These are phyloP conservation scores for Datnioides undecimradiatus DNA, from an alignment of 2,113 vertebrate genomes.

Conservation along the genomic window DNA sequence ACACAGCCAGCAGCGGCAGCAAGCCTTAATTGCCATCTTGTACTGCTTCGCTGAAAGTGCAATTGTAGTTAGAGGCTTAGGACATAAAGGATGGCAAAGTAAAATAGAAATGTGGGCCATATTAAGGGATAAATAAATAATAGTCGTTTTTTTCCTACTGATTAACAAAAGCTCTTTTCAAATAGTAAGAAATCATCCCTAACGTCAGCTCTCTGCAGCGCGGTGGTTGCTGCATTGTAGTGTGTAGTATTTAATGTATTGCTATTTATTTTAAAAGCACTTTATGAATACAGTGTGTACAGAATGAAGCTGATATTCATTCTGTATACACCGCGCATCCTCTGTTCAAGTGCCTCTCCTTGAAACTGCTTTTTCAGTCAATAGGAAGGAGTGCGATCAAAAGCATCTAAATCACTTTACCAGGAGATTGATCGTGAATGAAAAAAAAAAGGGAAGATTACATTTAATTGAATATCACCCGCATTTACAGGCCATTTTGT, in stretches of 20 bases:
- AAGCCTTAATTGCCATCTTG: constrained; percentile 54
- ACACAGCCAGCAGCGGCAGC: constrained; percentile 49
- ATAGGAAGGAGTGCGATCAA: constrained; percentile 57
- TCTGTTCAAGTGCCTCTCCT: constrained; percentile 43
- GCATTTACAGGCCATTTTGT: constrained; percentile 79
- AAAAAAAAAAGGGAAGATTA: constrained; percentile 70
- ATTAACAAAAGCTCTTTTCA: constrained; percentile 25
- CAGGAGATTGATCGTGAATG: constrained; percentile 65
- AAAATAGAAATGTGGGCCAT: constrained; percentile 34
- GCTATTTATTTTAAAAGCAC: constrained; percentile 45
- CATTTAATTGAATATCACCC: constrained; percentile 78
- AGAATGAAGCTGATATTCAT: constrained; percentile 13
- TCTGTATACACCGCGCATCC: constrained; percentile 13
- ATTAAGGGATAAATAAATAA: constrained; percentile 33
- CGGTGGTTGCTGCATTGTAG: neutral
- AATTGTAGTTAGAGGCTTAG: constrained; percentile 55
- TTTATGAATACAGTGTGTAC: constrained; percentile 10
- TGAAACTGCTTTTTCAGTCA: constrained; percentile 48
- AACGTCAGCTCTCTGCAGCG: neutral
- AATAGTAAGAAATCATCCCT: constrained; percentile 4
- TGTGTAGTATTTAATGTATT: neutral
- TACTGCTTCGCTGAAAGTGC: constrained; percentile 55
- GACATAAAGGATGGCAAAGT: constrained; percentile 26
- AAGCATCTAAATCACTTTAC: constrained; percentile 76
- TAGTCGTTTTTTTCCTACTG: constrained; percentile 23